A percentile compares a stretch with the other conserved stretches of the same genome.
Evolutionary conservation across 2,888 invertebrate genomes (phyloP).

Genomic region (Dusona sp.): DNA sequence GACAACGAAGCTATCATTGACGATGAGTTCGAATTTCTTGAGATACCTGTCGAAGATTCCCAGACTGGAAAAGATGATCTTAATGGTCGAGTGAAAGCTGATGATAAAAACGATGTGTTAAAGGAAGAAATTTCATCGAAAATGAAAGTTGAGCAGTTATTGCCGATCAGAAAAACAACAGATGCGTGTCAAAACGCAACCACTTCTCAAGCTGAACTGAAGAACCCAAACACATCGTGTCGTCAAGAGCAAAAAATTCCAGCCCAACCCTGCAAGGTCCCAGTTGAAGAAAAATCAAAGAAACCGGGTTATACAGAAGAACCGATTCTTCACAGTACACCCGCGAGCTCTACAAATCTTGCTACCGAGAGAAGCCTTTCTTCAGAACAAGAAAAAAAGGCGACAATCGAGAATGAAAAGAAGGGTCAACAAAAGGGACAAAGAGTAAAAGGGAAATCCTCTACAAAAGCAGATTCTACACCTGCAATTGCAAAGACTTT

Average conservation of each 20-base stretch:
- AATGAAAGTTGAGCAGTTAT: slow-evolving; percentile 8
- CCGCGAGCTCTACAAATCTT: slow-evolving; percentile 26
- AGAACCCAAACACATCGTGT: slow-evolving; percentile 69
- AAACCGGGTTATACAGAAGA: slow-evolving; percentile 8
- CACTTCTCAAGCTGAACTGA: slow-evolving; percentile 44
- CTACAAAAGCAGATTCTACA: slow-evolving; percentile 46
- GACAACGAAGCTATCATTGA: slow-evolving; percentile 76
- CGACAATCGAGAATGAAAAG: slow-evolving; percentile 48
- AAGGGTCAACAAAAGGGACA: slow-evolving; percentile 52
- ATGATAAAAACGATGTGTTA: not conserved
- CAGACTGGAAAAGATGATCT: slow-evolving; percentile 28
- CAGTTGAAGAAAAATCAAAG: slow-evolving; percentile 44
- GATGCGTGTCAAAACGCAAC: slow-evolving; percentile 12
- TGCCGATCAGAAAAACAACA: not conserved
- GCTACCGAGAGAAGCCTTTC: slow-evolving; percentile 41
- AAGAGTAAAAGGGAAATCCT: slow-evolving; percentile 54
- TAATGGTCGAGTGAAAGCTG: slow-evolving; percentile 5
- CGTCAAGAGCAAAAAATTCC: not conserved
- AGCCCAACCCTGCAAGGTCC: not conserved
- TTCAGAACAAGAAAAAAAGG: slow-evolving; percentile 31
- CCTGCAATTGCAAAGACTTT: slow-evolving; percentile 27
- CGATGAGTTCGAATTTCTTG: slow-evolving; percentile 70
- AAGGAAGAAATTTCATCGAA: not conserved
- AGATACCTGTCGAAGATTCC: slow-evolving; percentile 53
- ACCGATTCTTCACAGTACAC: slow-evolving; percentile 46